phyloP scores from a whole-genome alignment of 2,113 vertebrate genomes.

The Laterallus jamaicensis region DNA sequence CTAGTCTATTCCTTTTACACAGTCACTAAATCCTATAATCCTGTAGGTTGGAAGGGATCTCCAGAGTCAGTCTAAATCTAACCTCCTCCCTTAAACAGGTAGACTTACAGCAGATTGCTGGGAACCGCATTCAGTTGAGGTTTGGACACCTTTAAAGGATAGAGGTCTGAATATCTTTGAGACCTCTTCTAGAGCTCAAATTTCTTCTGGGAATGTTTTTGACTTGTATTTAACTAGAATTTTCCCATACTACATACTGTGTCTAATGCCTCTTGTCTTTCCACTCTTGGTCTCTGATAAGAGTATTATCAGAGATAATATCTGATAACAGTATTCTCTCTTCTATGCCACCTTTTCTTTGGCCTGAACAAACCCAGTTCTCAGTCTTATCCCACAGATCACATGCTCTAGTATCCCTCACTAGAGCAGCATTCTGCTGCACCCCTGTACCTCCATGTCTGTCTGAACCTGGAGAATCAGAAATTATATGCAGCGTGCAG shows the following conservation, averaged over 20 bases:
- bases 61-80: not conserved
- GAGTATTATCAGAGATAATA: not conserved
- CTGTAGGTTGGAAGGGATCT: not conserved
- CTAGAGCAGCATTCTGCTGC: not conserved
- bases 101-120: not conserved
- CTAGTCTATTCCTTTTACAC: not conserved
- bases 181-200: not conserved
- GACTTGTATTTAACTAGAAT: not conserved
- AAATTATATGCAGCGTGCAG: not conserved
- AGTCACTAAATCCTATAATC: not conserved
- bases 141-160: not conserved
- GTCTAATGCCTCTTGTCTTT: not conserved
- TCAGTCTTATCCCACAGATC: not conserved
- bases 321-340: not conserved
- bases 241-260: not conserved
- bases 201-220: not conserved
- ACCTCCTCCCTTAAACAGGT: not conserved
- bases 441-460: not conserved
- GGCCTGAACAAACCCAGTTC: not conserved
- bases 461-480: not conserved
- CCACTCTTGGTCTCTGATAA: not conserved
- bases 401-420: not conserved
- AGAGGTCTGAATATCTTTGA: not conserved
- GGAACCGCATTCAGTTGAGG: rapidly evolving
- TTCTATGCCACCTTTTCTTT: not conserved